Percentiles rank a stretch among this genome's conserved stretches.
Conservation (phyloP, 2,113 vertebrate genomes). For the Scomber japonicus region DNA sequence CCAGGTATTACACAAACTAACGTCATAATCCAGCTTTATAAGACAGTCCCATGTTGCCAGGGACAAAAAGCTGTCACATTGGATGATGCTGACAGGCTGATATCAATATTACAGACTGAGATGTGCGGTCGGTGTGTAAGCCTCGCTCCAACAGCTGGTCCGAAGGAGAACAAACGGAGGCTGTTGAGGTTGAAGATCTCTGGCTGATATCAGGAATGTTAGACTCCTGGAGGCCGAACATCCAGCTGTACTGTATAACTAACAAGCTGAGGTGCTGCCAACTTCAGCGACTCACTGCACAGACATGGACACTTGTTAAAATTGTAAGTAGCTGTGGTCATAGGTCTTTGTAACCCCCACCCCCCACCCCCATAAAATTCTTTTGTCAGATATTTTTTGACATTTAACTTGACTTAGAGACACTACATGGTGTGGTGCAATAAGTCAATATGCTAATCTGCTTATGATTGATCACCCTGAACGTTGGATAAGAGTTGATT, state of each 20-base stretch:
- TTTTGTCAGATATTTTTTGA: neutral
- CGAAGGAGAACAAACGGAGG: slow-evolving; percentile 9
- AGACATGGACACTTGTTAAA: slow-evolving; percentile 6
- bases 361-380: too few relatives aligned
- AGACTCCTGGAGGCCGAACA: neutral
- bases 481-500: too few relatives aligned
- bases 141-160: neutral
- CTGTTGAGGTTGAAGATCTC: slow-evolving; percentile 41
- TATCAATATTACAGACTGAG: slow-evolving; percentile 40
- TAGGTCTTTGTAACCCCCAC: neutral
- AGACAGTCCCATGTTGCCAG: neutral
- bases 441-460: neutral
- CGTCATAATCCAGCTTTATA: neutral
- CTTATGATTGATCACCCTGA: neutral
- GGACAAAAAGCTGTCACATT: neutral
- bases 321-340: slow-evolving; percentile 18
- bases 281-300: neutral
- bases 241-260: slow-evolving; percentile 27
- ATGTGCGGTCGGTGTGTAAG: neutral
- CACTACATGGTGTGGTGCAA: too few relatives aligned
- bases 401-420: neutral
- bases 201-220: slow-evolving; percentile 27
- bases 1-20: neutral
- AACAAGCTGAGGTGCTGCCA: slow-evolving; percentile 17
- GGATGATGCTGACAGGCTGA: slow-evolving; percentile 27